A percentile compares a stretch with the other conserved stretches of the same genome.
Evolutionary conservation across 2,888 invertebrate genomes (phyloP).

Genomic region (Junonia oenone): DNA sequence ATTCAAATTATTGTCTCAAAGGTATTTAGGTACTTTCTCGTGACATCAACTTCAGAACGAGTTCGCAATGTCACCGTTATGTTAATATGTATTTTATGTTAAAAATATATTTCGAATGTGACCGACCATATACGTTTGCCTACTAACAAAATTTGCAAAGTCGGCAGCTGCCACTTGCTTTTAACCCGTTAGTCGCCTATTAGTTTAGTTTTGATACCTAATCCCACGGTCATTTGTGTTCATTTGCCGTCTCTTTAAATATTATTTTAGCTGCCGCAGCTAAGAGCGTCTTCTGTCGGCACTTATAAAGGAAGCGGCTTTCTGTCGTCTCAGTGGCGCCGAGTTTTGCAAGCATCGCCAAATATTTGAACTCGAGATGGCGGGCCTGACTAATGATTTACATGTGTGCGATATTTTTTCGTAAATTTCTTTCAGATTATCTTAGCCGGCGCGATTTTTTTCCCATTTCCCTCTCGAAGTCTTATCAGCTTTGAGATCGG

Average conservation of each 20-base stretch:
- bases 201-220: conserved; percentile 43
- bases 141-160: conserved; percentile 14
- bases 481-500: conserved; percentile 16
- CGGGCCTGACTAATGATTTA: conserved; percentile 67
- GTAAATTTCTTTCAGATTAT: conserved; percentile 36
- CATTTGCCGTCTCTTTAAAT: conserved; percentile 63
- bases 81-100: conserved; percentile 14
- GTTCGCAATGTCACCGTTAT: conserved; percentile 3
- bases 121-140: not conserved
- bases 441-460: conserved; percentile 37
- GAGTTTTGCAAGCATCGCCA: conserved; percentile 65
- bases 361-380: conserved; percentile 62
- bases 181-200: conserved; percentile 28
- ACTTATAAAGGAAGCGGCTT: conserved; percentile 44
- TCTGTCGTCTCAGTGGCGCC: conserved; percentile 57
- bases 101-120: conserved; percentile 6
- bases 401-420: conserved; percentile 57
- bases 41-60: not conserved
- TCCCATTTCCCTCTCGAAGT: conserved; percentile 33
- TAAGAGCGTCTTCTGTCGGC: conserved; percentile 43
- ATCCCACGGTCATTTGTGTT: conserved; percentile 76
- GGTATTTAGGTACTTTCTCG: not conserved
- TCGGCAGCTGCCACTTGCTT: conserved; percentile 28
- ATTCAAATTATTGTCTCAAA: not conserved
- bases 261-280: conserved; percentile 66